Conservation (phyloP, 1,140 invertebrate genomes). For the Calosoma granatense region DNA sequence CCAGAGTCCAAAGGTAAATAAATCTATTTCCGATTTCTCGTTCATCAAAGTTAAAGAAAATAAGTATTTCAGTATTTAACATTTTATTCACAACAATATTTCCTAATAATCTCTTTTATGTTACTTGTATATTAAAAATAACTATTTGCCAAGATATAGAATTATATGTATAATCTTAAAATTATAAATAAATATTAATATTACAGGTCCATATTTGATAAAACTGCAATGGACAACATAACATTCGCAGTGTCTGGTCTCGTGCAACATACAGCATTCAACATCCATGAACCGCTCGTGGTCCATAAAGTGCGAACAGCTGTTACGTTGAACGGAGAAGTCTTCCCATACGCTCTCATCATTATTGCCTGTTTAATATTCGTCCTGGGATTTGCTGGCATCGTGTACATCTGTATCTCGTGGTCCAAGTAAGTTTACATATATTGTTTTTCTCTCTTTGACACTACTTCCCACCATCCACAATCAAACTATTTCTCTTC, state of each 20-base stretch:
- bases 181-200: too few species aligned
- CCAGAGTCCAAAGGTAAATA: conserved; percentile 54
- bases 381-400: conserved; percentile 71
- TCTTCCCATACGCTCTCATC: conserved; percentile 78
- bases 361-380: conserved; percentile 79
- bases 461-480: not conserved
- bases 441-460: conserved; percentile 8
- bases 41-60: not conserved
- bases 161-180: too few species aligned
- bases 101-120: not conserved
- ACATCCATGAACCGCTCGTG: conserved; percentile 55
- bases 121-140: too few species aligned
- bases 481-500: not conserved
- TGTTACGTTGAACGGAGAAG: conserved; percentile 54
- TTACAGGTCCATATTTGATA: conserved; percentile 43
- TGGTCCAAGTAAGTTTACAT: conserved; percentile 68
- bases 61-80: not conserved
- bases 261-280: conserved; percentile 52
- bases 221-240: conserved; percentile 48
- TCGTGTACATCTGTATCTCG: conserved; percentile 83
- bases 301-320: conserved; percentile 38
- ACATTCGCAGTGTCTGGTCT: conserved; percentile 53
- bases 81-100: not conserved
- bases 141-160: too few species aligned
- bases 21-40: conserved; percentile 6